phyloP scores from a whole-genome alignment of 2,797 vertebrate genomes.

The Pempheris klunzingeri region DNA sequence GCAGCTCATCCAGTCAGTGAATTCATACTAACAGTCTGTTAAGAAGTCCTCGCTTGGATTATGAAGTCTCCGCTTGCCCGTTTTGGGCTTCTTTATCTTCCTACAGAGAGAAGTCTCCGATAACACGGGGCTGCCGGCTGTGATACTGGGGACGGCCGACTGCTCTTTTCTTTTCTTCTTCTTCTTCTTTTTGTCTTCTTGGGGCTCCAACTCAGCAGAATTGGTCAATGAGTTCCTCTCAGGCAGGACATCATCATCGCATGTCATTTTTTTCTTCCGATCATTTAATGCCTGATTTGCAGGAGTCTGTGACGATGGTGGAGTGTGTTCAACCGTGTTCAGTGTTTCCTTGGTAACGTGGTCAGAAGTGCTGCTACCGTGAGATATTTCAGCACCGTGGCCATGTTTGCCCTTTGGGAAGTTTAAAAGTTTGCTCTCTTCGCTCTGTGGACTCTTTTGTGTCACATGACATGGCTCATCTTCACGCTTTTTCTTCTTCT shows the following conservation, averaged over 20 bases:
- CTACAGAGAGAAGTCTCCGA: neutral
- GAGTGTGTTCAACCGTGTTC: neutral
- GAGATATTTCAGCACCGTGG: neutral
- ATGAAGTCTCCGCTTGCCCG: slow-evolving; percentile 37
- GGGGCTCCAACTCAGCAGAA: neutral
- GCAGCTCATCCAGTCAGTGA: neutral
- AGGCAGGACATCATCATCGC: neutral
- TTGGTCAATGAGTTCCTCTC: neutral
- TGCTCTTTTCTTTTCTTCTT: neutral
- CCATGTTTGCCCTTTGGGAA: neutral
- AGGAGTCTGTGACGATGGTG: neutral
- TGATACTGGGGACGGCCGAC: neutral
- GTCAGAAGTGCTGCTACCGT: neutral
- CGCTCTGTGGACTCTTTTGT: neutral
- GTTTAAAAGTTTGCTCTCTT: neutral
- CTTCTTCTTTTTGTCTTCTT: neutral
- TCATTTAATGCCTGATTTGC: neutral
- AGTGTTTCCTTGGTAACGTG: fast-evolving
- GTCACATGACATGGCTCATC: neutral
- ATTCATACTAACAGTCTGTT: neutral
- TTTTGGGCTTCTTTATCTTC: neutral
- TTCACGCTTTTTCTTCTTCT: slow-evolving; percentile 17
- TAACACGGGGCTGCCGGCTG: neutral
- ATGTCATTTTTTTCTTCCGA: slow-evolving; percentile 11
- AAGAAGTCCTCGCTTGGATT: slow-evolving; percentile 26